A percentile compares a stretch with the other conserved stretches of the same genome.
Conservation (phyloP, 2,797 vertebrate genomes). For the Mormyrus hasselquistii region DNA sequence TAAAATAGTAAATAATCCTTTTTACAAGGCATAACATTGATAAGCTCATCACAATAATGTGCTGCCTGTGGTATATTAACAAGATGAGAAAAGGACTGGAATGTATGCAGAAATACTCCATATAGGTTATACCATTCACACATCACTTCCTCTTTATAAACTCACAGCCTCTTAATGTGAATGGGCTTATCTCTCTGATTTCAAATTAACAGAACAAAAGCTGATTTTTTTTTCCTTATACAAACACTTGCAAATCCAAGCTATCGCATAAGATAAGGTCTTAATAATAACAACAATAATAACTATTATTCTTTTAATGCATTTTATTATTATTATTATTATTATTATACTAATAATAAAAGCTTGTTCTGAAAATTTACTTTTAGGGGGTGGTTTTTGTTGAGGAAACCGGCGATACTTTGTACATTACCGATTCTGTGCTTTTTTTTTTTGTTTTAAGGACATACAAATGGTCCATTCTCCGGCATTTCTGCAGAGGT, state of each 20-base stretch:
- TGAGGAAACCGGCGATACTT: not conserved
- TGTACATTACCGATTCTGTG: not conserved
- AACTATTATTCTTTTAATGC: not conserved
- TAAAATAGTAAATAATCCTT: not conserved
- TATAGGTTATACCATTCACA: not conserved
- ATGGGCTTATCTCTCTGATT: not conserved
- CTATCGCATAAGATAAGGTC: not conserved
- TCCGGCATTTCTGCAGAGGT: not conserved
- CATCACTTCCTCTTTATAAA: not conserved
- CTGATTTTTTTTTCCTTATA: not conserved
- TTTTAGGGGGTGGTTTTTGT: not conserved
- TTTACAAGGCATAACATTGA: not conserved
- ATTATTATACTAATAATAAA: not conserved
- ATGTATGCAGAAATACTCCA: not conserved
- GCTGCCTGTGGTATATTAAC: not conserved
- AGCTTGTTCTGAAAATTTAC: not conserved
- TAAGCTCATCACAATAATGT: constrained; percentile 9
- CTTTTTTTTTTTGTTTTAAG: not conserved
- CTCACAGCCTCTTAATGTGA: too few species aligned
- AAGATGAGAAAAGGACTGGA: not conserved
- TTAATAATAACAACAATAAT: not conserved
- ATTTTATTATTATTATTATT: not conserved
- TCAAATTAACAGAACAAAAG: not conserved
- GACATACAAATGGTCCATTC: not conserved
- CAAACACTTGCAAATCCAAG: not conserved